These are phyloP conservation scores for Vollenhovia emeryi DNA, from an alignment of 1,140 invertebrate genomes.

Conservation along the genomic window DNA sequence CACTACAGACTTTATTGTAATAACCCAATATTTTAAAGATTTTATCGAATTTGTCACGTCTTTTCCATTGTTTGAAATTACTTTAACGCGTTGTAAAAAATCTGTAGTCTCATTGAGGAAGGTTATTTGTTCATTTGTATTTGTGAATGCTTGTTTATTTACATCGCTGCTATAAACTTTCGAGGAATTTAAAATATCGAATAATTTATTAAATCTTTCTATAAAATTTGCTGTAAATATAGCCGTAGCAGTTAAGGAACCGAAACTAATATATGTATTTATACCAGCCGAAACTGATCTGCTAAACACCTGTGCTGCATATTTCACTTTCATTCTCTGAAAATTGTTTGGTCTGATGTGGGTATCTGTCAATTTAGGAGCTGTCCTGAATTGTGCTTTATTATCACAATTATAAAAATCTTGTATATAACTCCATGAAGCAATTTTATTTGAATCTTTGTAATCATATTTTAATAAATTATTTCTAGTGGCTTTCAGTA, in stretches of 20 bases:
- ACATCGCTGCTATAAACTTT: neutral
- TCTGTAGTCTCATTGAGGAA: neutral
- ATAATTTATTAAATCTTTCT: constrained; percentile 2
- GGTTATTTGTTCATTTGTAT: neutral
- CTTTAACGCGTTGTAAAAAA: neutral
- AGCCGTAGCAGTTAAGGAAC: neutral
- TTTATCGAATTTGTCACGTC: neutral
- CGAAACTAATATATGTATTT: neutral
- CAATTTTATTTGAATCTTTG: no score
- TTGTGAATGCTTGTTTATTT: constrained; percentile 10
- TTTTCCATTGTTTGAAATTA: neutral
- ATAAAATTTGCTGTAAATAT: neutral
- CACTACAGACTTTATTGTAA: neutral
- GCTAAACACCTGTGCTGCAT: neutral
- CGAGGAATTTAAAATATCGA: constrained; percentile 1
- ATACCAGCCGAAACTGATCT: neutral
- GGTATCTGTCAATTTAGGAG: neutral
- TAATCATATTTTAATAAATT: no score
- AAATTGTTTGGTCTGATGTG: neutral
- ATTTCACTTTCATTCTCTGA: neutral
- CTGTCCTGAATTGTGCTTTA: neutral
- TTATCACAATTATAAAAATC: neutral
- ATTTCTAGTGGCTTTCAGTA: no score
- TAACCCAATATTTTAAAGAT: constrained; percentile 9
- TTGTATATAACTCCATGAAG: no score